These are phyloP conservation scores for Periparus ater DNA, from an alignment of 2,797 vertebrate genomes.

Conservation along the genomic window DNA sequence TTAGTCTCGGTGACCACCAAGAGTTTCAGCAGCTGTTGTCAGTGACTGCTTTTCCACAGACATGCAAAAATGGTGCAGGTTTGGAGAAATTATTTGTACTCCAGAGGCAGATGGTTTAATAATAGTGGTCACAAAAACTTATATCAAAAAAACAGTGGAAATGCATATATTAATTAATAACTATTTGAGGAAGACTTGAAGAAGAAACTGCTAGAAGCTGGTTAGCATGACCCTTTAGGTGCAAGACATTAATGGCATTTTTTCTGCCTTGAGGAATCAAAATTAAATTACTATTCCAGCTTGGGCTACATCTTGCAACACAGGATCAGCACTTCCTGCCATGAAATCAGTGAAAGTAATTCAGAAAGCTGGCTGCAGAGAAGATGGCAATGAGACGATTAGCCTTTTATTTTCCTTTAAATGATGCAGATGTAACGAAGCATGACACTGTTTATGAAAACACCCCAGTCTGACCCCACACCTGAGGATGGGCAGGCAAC, in stretches of 20 bases:
- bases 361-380: background rate
- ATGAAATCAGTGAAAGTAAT: background rate
- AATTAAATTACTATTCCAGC: background rate
- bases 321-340: background rate
- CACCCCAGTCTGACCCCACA: background rate
- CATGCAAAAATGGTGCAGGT: background rate
- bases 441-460: background rate
- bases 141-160: accelerated
- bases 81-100: background rate
- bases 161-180: background rate
- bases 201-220: background rate
- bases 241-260: background rate
- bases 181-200: background rate
- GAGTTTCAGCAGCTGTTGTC: background rate
- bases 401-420: background rate
- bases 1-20: accelerated
- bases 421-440: accelerated
- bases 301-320: background rate
- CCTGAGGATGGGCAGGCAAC: background rate
- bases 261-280: background rate
- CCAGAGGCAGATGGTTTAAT: background rate
- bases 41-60: background rate
- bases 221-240: background rate
- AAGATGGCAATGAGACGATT: background rate
- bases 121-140: background rate